Conservation (phyloP, 2,888 invertebrate genomes). For the Psylliodes chrysocephalus region DNA sequence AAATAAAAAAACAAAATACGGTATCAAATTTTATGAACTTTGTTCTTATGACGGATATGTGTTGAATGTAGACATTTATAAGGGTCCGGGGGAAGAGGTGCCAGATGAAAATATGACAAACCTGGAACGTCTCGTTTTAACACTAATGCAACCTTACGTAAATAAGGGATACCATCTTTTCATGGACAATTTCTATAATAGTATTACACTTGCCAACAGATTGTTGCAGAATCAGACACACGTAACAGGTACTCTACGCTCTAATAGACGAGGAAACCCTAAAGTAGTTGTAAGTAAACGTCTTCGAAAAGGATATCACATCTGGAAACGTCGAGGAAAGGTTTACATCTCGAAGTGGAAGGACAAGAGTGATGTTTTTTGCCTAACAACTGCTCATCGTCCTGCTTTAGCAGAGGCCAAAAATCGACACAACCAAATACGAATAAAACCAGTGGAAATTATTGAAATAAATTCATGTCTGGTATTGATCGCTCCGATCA, state of each 20-base stretch:
- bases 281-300: conserved; percentile 13
- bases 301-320: conserved; percentile 32
- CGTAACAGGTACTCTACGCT: conserved; percentile 44
- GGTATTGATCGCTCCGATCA: conserved; percentile 14
- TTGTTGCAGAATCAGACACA: conserved; percentile 27
- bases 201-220: conserved; percentile 44
- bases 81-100: conserved; percentile 1
- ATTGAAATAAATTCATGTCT: conserved; percentile 12
- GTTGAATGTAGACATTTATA: conserved; percentile 32
- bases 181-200: conserved; percentile 46
- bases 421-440: conserved; percentile 2
- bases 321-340: conserved; percentile 19
- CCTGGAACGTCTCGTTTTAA: background rate
- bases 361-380: conserved; percentile 24
- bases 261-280: conserved; percentile 46
- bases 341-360: conserved; percentile 20
- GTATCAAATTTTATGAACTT: background rate
- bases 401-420: background rate
- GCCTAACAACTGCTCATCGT: conserved; percentile 16
- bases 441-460: conserved; percentile 12
- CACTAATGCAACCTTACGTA: background rate
- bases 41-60: conserved; percentile 30
- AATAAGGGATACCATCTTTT: conserved; percentile 39
- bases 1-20: background rate
- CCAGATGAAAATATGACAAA: background rate